phyloP scores from a whole-genome alignment of 1,140 invertebrate species.

The Tetramorium simillimum region DNA sequence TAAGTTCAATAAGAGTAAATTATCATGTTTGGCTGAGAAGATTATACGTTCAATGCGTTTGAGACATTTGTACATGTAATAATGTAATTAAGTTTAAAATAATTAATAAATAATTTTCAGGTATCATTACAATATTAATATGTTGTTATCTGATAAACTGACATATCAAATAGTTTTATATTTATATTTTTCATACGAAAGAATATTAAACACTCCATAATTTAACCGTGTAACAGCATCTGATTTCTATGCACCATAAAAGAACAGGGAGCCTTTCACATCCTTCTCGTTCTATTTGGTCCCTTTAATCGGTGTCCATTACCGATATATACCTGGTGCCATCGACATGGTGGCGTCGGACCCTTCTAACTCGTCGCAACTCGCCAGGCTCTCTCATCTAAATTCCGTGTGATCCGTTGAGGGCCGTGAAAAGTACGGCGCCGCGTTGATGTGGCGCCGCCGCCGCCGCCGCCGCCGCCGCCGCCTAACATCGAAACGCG shows the following conservation, averaged over 20 bases:
- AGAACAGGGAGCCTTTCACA: neutral
- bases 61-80: neutral
- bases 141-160: neutral
- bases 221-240: neutral
- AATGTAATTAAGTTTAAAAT: too few species aligned
- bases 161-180: neutral
- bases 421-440: conserved; percentile 64
- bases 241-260: neutral
- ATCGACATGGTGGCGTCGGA: conserved; percentile 46
- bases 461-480: neutral
- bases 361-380: conserved; percentile 51
- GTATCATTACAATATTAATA: neutral
- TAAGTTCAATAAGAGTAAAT: neutral
- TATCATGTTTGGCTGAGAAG: neutral
- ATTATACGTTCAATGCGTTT: neutral
- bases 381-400: conserved; percentile 41
- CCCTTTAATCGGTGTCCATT: conserved; percentile 48
- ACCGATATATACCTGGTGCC: conserved; percentile 49
- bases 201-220: neutral
- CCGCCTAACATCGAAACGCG: conserved; percentile 64
- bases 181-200: neutral
- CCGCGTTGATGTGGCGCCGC: conserved; percentile 75
- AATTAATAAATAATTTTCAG: neutral
- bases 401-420: conserved; percentile 58
- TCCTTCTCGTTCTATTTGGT: conserved; percentile 63